Percentiles rank a stretch among this genome's conserved stretches.
Evolutionary conservation across 2,888 invertebrate genomes (phyloP).

Genomic region (Caenorhabditis sp.): DNA sequence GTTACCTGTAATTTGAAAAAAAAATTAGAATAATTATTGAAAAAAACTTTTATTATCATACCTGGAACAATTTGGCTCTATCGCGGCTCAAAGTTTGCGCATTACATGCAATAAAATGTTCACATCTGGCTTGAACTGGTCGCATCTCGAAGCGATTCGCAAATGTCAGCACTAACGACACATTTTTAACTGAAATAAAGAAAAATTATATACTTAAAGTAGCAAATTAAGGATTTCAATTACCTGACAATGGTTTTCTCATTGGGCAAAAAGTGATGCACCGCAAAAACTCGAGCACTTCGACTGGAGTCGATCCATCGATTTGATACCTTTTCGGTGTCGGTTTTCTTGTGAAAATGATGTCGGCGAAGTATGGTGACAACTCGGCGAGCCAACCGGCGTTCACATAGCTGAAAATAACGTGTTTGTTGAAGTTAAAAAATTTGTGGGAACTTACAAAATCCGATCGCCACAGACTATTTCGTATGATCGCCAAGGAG

Average conservation of each 20-base stretch:
- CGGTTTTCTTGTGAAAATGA: slow-evolving; percentile 42
- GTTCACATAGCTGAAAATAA: slow-evolving; percentile 61
- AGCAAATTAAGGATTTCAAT: too few species aligned
- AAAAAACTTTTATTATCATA: too few species aligned
- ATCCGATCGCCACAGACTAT: slow-evolving; percentile 45
- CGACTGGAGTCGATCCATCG: slow-evolving; percentile 46
- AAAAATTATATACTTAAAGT: too few species aligned
- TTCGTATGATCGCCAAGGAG: slow-evolving; percentile 50
- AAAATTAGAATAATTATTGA: background rate
- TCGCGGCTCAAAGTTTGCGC: slow-evolving; percentile 53
- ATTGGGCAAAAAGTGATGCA: slow-evolving; percentile 63
- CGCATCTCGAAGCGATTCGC: slow-evolving; percentile 59
- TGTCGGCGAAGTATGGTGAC: slow-evolving; percentile 57
- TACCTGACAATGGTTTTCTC: slow-evolving; percentile 57
- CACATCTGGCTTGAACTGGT: slow-evolving; percentile 58
- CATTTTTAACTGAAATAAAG: slow-evolving; percentile 57
- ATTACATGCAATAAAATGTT: slow-evolving; percentile 52
- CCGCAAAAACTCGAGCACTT: slow-evolving; percentile 60
- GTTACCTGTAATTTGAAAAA: slow-evolving; percentile 48
- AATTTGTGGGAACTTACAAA: slow-evolving; percentile 45
- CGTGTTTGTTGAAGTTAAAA: too few species aligned
- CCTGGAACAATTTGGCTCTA: slow-evolving; percentile 58
- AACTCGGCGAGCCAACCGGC: slow-evolving; percentile 62
- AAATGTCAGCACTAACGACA: slow-evolving; percentile 51
- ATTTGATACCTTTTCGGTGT: slow-evolving; percentile 37